Base-by-base conservation (phyloP, 2,888 invertebrate species). In the Fragum sueziense region DNA sequence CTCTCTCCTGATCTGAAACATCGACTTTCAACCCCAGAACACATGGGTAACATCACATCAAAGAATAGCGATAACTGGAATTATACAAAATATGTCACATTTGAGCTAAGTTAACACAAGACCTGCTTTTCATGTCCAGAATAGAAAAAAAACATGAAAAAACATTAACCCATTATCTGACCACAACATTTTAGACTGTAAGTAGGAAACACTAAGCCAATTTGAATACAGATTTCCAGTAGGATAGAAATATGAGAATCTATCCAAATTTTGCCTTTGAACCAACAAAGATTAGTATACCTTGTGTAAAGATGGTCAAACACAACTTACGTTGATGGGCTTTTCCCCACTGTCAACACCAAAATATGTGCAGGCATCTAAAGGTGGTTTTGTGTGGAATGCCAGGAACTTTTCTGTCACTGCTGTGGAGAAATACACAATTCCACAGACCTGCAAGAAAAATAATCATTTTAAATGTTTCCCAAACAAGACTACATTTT, bases 281-380 rank as follows among this genome's bases (percentile, higher is more conserved):
- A n/a, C n/a, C n/a, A n/a, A n/a, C n/a, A n/a, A n/a, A n/a, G n/a
- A n/a, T n/a, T n/a, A n/a, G n/a, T n/a, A n/a, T n/a, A n/a, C n/a
- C n/a, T n/a, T n/a, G n/a, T n/a, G n/a, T n/a, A n/a, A n/a, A n/a
- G n/a, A n/a, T n/a, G n/a, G n/a, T n/a, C n/a, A n/a, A n/a, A n/a
- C n/a, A n/a, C n/a, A n/a, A n/a, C n/a, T n/a, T 80, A 94, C 94
- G 91, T 93, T 92, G 29, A 94, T 89, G 3, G 94, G 93, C 25
- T 91, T 85, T 31, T 92, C 91, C 22, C 94, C 94, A 85, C 93
- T 94, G 88, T 94, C 94, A 20, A 93, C 86, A n/a, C 94, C 94
- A 82, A 94, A 90, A 88, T 94, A 94, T 0, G 94, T 94, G 85
- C 94, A 94, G 62, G 93, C 92, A 80, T 94, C 93, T 11, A 94